Base-by-base conservation (phyloP, 2,888 invertebrate species). In the Trichopoda pennipes region DNA sequence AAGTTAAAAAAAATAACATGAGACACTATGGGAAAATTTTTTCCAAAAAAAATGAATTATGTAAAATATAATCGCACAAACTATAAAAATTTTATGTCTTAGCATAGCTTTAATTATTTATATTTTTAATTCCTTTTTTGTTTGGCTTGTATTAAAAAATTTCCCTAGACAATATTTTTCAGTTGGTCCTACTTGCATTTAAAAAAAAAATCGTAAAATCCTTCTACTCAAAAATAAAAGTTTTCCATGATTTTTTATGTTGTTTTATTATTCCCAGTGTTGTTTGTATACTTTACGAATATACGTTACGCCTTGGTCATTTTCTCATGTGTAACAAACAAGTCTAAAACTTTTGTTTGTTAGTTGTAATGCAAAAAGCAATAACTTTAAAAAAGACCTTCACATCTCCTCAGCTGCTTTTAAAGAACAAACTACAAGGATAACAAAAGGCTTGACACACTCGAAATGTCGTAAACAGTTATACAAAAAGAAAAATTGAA, bases 381-480 rank as follows among this genome's bases (percentile, higher is more conserved):
- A 82, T 76, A 82, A 76, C 47, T 66, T 58, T 64, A 8, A 56
- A 55, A 53, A 66, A 66, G 19, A 51, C 77, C 66, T 38, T 38
- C 38, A 38, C 38, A 38, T 38, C 38, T 38, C 38, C 63, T 64
- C 55, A 51, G 51, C 64, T 64, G 53, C 42, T 51, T 32, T 14
- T 7, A 56, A 63, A 55, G 8, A 19, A 28, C 28, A 60, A 53
- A 53, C 19, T 61, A 61, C 73, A 66, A 75, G 55, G 47, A 82
- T 68, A 82, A 82, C 72, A 73, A 82, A 82, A 79, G 79, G 75
- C 72, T 82, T 82, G 79, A 82, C 75, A 82, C 79, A 82, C 79
- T 82, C 75, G 75, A 82, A 79, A 82, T 82, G 79, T 82, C 70
- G 72, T 58, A 72, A 82, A 68, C 82, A 79, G 70, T 79, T 35